A percentile compares a stretch with the other conserved stretches of the same genome.
Evolutionary conservation across 2,888 invertebrate species (phyloP).

Genomic region (Ctenicera cuprea): DNA sequence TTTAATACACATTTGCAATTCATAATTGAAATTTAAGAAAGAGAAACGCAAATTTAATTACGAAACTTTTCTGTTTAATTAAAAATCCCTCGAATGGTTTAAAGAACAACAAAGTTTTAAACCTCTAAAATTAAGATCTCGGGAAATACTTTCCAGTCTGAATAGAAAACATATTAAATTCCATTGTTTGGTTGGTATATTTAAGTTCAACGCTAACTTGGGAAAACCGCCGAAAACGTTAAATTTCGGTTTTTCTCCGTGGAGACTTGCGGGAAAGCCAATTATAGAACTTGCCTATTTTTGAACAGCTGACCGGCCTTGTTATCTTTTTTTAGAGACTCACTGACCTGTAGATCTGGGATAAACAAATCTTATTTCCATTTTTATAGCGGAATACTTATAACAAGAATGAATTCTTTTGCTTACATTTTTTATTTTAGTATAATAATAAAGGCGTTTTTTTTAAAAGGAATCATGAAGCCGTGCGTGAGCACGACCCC

Average conservation of each 20-base stretch:
- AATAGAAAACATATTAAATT: constrained; percentile 29
- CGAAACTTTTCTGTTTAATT: constrained; percentile 44
- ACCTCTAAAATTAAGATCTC: constrained; percentile 26
- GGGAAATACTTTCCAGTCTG: constrained; percentile 1
- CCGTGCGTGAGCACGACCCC: too few species aligned
- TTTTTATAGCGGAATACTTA: too few species aligned
- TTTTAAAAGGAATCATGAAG: too few species aligned
- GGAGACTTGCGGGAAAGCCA: background rate
- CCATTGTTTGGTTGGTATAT: constrained; percentile 10
- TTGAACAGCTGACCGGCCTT: constrained; percentile 10
- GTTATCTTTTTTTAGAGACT: background rate
- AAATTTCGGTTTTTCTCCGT: too few species aligned
- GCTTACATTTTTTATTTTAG: too few species aligned
- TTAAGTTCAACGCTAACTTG: constrained; percentile 8
- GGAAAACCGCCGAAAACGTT: background rate
- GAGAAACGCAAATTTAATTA: constrained; percentile 35
- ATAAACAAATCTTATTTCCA: background rate
- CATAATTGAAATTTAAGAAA: constrained; percentile 40
- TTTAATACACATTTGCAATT: constrained; percentile 37
- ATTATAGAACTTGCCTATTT: constrained; percentile 13
- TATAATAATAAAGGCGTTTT: too few species aligned
- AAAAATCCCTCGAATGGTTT: constrained; percentile 35
- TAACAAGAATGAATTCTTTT: too few species aligned
- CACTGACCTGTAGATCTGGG: background rate
- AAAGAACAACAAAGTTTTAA: constrained; percentile 32